phyloP scores from a whole-genome alignment of 2,888 invertebrate species.

The Liposcelis brunnea region DNA sequence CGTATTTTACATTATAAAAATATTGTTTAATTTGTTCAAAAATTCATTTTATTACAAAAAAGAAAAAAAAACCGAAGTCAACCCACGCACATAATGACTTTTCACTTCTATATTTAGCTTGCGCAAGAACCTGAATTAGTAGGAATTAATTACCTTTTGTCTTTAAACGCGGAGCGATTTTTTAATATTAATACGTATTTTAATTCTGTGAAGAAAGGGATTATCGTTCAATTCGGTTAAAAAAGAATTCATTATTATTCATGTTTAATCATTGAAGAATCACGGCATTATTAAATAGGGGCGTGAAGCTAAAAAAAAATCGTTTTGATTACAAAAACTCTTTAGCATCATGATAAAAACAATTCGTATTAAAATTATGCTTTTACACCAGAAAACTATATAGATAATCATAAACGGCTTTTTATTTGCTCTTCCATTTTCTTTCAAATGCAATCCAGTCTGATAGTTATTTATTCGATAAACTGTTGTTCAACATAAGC shows the following conservation, averaged over 20 bases:
- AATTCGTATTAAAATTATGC: no score
- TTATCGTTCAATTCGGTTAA: neutral
- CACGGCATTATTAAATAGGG: no score
- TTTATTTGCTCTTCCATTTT: no score
- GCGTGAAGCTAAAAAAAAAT: no score
- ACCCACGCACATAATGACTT: slow-evolving; percentile 4
- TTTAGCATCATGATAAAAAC: no score
- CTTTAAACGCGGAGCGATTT: slow-evolving; percentile 9
- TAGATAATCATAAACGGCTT: no score
- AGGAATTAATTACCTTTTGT: slow-evolving; percentile 7
- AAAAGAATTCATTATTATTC: neutral
- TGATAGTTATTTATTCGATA: no score
- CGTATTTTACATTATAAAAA: no score
- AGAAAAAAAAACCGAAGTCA: neutral
- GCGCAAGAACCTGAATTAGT: neutral
- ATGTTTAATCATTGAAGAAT: neutral
- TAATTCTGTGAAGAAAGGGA: neutral
- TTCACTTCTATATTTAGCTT: slow-evolving; percentile 3
- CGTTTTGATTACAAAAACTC: no score
- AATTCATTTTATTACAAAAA: slow-evolving; percentile 7
- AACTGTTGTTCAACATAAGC: no score
- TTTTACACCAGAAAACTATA: no score
- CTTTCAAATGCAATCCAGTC: no score
- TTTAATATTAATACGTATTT: slow-evolving; percentile 6
- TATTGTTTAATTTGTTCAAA: slow-evolving; percentile 8